Conservation (phyloP, 1,140 invertebrate species). For the Whitmania pigra region DNA sequence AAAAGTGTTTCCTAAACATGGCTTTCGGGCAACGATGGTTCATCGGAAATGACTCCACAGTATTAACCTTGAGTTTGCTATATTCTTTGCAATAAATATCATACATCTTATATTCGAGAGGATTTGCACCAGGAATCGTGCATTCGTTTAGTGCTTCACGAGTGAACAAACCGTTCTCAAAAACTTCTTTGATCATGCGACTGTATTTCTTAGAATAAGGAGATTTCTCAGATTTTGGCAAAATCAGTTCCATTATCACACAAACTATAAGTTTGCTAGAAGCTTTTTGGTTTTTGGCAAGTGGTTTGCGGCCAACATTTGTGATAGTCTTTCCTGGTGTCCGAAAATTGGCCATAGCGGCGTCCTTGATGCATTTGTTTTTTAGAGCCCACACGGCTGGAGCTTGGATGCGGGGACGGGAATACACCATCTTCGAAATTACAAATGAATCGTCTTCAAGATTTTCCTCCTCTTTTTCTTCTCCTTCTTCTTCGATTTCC, state of each 20-base stretch:
- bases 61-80: neutral
- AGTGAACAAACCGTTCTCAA: neutral
- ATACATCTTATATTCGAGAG: neutral
- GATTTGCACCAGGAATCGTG: neutral
- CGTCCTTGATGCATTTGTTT: neutral
- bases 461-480: neutral
- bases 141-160: neutral
- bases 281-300: neutral
- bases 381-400: neutral
- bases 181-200: neutral
- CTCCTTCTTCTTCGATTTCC: neutral
- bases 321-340: neutral
- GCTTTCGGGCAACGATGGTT: neutral
- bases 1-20: neutral
- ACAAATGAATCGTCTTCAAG: neutral
- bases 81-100: neutral
- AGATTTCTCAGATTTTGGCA: neutral
- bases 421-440: neutral
- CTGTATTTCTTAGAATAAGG: constrained; percentile 7
- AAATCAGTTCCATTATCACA: neutral
- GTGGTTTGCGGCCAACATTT: constrained; percentile 4
- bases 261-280: neutral
- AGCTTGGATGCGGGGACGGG: too few species aligned
- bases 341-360: neutral
- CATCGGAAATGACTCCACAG: neutral